Base-by-base conservation (phyloP, 2,797 vertebrate species). In the Bradypodion pumilum region DNA sequence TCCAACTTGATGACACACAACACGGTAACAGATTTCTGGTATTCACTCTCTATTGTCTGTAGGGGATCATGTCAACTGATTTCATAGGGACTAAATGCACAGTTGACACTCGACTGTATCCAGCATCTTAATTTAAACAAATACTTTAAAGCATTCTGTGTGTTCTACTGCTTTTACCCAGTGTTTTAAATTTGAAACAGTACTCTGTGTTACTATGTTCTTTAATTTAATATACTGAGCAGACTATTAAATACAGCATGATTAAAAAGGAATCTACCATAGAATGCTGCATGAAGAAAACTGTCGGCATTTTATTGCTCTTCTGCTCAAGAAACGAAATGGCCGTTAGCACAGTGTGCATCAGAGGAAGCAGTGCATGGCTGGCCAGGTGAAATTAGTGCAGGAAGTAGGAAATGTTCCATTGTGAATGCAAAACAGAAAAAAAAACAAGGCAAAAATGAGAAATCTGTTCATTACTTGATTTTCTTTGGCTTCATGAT, bases 211-310 rank as follows among this genome's bases (percentile, higher is more conserved):
- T 70, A 29, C 76, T 46, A 74, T 15, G 7, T 80, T 68, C 88
- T 78, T 69, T 83, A 68, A 88, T 85, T 88, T 86, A 85, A 85
- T 81, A 21, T 32, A 89, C 79, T 81, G 46, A 29, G 68, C 81
- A 63, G 56, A 73, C 52, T 89, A 89, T 88, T 32, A 83, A 87
- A 83, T 23, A 85, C 59, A 87, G 65, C 2, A 66, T 40, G 62
- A 42, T 68, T 80, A 56, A 86, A 12, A 79, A 1, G 21, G 25
- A 86, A 84, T 73, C 82, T 15, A 79, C 62, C 7, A 73, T 0
- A 69, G 35, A 56, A 35, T 73, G 73, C 42, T 42, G 16, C 27
- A 68, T 5, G 29, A 72, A 25, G 62, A 82, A 87, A 91, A 83
- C 37, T n/a, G 44, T 29, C 65, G 73, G 42, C 74, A 79, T 23